These are phyloP conservation scores for Anableps anableps DNA, from an alignment of 2,797 vertebrate genomes.

Conservation along the genomic window DNA sequence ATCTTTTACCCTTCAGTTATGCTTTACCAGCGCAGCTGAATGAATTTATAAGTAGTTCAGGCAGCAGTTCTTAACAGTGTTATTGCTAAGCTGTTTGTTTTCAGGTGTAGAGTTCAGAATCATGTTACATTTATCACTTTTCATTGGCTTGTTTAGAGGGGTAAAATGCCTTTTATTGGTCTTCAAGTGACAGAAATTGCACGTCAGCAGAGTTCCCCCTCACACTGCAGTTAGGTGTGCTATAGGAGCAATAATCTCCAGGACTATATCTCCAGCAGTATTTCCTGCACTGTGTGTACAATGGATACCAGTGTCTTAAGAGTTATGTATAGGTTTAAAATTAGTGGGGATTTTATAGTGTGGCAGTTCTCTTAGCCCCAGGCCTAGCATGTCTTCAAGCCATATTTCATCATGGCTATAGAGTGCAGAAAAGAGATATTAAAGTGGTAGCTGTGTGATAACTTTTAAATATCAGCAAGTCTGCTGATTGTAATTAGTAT, in stretches of 20 bases:
- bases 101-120: constrained; percentile 65
- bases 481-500: constrained; percentile 14
- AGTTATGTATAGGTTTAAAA: constrained; percentile 8
- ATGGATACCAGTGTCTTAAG: constrained; percentile 4
- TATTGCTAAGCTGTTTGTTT: constrained; percentile 31
- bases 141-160: constrained; percentile 73
- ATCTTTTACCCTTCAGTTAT: neutral
- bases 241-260: neutral
- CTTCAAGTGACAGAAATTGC: constrained; percentile 54
- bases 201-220: constrained; percentile 28
- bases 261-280: constrained; percentile 1
- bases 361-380: constrained; percentile 13
- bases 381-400: constrained; percentile 4
- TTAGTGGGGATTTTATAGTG: constrained; percentile 20
- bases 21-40: neutral
- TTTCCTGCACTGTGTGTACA: constrained; percentile 8
- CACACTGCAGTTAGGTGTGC: neutral
- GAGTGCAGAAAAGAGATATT: constrained; percentile 1
- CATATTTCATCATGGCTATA: constrained; percentile 8
- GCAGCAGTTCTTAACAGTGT: neutral
- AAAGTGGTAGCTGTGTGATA: constrained; percentile 9
- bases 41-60: neutral
- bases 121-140: constrained; percentile 13
- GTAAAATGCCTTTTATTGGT: constrained; percentile 63
- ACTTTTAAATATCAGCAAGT: constrained; percentile 11